Percentiles rank a stretch among this genome's conserved stretches.
Evolutionary conservation across 2,888 invertebrate genomes (phyloP).

Genomic region (Idaea biselata): DNA sequence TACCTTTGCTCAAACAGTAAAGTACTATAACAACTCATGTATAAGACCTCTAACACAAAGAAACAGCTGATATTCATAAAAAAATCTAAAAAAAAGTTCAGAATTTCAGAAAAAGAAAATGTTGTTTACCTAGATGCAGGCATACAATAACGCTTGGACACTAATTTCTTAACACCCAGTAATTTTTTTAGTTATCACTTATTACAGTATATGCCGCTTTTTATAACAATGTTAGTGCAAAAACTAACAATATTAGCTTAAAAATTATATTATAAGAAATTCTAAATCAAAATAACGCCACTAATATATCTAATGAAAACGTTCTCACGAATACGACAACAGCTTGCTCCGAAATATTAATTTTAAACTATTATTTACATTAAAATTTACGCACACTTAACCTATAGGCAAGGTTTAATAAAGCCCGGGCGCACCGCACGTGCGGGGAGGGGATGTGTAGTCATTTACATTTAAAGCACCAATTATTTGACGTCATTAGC

Average conservation of each 20-base stretch:
- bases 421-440: slow-evolving; percentile 41
- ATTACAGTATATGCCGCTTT: too few relatives aligned
- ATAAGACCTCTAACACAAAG: too few relatives aligned
- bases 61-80: too few relatives aligned
- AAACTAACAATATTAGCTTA: background rate
- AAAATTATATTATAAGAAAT: background rate
- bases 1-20: too few relatives aligned
- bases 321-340: slow-evolving; percentile 5
- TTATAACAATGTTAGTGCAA: background rate
- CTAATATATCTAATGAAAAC: background rate
- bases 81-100: too few relatives aligned
- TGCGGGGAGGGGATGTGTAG: slow-evolving; percentile 62
- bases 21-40: too few relatives aligned
- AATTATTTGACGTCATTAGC: slow-evolving; percentile 80
- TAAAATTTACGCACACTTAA: slow-evolving; percentile 31
- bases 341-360: slow-evolving; percentile 1
- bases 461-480: slow-evolving; percentile 80
- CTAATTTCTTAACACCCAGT: too few relatives aligned
- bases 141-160: too few relatives aligned
- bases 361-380: slow-evolving; percentile 3
- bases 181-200: too few relatives aligned
- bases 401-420: slow-evolving; percentile 69
- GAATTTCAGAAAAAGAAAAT: too few relatives aligned
- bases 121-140: too few relatives aligned
- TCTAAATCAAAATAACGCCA: background rate